phyloP scores from a whole-genome alignment of 2,797 vertebrate species.

The Strix occidentalis region DNA sequence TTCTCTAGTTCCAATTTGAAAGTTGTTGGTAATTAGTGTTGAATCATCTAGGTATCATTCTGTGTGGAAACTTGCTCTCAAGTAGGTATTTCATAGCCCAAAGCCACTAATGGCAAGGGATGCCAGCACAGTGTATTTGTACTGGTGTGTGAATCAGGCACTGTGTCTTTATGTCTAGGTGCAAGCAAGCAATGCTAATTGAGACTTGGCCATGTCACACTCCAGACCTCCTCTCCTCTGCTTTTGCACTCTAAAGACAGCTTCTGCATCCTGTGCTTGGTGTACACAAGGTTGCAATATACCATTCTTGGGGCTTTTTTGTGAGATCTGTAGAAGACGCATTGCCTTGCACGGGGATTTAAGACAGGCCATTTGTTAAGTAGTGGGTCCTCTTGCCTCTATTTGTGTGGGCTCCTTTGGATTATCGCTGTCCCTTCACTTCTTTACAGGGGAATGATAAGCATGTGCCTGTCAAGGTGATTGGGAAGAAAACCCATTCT shows the following conservation, averaged over 20 bases:
- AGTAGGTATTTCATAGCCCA: conserved; percentile 25
- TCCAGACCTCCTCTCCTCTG: conserved; percentile 52
- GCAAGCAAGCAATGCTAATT: conserved; percentile 57
- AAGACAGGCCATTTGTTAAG: neutral
- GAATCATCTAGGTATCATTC: neutral
- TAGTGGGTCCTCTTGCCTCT: conserved; percentile 7
- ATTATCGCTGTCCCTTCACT: conserved; percentile 40
- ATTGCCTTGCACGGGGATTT: neutral
- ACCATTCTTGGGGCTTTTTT: neutral
- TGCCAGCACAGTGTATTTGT: neutral
- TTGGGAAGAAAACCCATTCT: neutral
- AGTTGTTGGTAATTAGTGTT: neutral
- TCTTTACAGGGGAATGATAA: neutral
- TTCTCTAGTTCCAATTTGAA: conserved; percentile 16
- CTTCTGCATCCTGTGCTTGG: conserved; percentile 67
- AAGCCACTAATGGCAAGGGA: conserved; percentile 35
- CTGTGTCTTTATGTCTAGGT: conserved; percentile 49
- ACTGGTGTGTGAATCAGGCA: conserved; percentile 76
- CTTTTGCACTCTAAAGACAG: conserved; percentile 69
- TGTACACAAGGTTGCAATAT: conserved; percentile 30
- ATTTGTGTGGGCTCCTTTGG: neutral
- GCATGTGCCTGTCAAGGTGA: neutral
- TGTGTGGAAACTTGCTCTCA: neutral
- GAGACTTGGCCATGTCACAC: conserved; percentile 36
- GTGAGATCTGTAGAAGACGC: conserved; percentile 10